Percentiles rank a stretch among this genome's conserved stretches.
Evolutionary conservation across 1,140 invertebrate genomes (phyloP).

Genomic region (Branchinecta lynchi): DNA sequence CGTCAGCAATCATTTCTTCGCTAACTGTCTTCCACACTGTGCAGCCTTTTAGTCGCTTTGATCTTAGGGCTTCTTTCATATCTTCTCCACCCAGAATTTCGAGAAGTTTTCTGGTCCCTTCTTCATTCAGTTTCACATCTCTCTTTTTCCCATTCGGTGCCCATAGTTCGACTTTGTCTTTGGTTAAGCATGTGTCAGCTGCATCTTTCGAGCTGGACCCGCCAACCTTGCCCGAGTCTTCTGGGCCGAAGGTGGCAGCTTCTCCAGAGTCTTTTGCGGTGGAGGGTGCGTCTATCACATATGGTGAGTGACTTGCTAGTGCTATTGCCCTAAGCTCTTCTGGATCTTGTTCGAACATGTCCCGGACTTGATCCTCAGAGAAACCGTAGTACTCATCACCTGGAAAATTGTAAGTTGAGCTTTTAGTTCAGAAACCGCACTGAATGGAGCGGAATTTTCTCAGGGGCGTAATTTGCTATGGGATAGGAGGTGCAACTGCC

Average conservation of each 20-base stretch:
- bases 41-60: background rate
- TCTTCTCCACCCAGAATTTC: background rate
- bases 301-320: background rate
- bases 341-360: background rate
- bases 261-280: too few relatives aligned
- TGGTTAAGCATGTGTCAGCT: too few relatives aligned
- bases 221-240: too few relatives aligned
- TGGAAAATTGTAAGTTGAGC: background rate
- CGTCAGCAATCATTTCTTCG: background rate
- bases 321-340: background rate
- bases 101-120: background rate
- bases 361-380: background rate
- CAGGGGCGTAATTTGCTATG: too few relatives aligned
- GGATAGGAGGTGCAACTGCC: too few relatives aligned
- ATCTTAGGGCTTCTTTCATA: background rate
- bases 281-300: too few relatives aligned
- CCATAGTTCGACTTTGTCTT: background rate
- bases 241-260: too few relatives aligned
- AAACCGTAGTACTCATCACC: conserved; percentile 9
- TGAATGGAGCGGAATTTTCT: too few relatives aligned
- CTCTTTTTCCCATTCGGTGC: background rate
- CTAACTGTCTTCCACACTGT: background rate
- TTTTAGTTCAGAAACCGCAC: too few relatives aligned
- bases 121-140: background rate
- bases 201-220: too few relatives aligned